Conservation (phyloP, 2,113 vertebrate genomes). For the Eurypyga helias region DNA sequence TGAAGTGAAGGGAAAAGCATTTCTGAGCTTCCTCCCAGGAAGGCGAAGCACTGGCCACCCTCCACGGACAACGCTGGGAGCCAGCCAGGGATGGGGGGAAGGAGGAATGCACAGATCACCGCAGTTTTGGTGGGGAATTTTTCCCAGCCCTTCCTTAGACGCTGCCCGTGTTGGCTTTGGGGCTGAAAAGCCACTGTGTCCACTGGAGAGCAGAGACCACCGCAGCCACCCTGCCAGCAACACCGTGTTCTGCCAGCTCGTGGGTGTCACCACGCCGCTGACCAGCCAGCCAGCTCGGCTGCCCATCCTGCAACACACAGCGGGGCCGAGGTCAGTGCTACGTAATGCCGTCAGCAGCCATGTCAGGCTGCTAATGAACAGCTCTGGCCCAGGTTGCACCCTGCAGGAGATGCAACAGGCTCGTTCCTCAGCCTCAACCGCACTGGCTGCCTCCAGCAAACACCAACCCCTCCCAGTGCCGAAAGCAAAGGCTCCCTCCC, state of each 20-base stretch:
- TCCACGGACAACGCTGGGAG: accelerated
- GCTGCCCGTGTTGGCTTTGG: neutral
- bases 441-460: neutral
- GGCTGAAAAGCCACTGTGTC: neutral
- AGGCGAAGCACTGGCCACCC: neutral
- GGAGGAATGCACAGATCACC: neutral
- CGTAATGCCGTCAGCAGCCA: accelerated
- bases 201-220: neutral
- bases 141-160: neutral
- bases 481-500: neutral
- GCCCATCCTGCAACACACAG: neutral
- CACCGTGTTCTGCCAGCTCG: neutral
- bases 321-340: neutral
- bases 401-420: neutral
- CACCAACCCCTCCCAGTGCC: neutral
- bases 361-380: neutral
- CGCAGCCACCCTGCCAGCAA: neutral
- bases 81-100: neutral
- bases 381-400: neutral
- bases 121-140: neutral
- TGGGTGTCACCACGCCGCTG: neutral
- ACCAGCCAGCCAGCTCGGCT: neutral
- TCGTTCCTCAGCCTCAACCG: neutral
- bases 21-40: neutral
- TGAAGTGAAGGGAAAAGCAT: neutral